phyloP scores from a whole-genome alignment of 1,140 invertebrate genomes.

The Amyelois transitella region DNA sequence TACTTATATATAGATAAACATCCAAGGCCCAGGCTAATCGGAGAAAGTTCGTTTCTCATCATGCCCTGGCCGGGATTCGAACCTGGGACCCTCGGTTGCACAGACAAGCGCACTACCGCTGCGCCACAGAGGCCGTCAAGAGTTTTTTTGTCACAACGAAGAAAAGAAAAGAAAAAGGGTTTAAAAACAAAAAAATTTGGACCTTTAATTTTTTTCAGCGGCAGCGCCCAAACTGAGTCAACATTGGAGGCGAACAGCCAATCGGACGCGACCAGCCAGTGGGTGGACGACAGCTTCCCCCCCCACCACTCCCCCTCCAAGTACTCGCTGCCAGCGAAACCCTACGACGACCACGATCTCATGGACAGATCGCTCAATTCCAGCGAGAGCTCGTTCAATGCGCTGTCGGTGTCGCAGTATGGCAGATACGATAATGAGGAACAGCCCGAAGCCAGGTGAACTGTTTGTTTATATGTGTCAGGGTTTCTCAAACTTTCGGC shows the following conservation, averaged over 20 bases:
- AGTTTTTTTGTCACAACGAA: too few relatives aligned
- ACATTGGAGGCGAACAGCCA: conserved; percentile 41
- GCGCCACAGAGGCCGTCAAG: too few relatives aligned
- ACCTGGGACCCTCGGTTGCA: too few relatives aligned
- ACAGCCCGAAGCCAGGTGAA: neutral
- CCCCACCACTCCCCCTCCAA: conserved; percentile 33
- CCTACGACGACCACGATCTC: conserved; percentile 50
- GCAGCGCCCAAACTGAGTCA: conserved; percentile 33
- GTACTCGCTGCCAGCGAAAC: conserved; percentile 50
- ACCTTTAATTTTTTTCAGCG: conserved; percentile 7
- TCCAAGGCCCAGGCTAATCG: too few relatives aligned
- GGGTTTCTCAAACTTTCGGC: too few relatives aligned
- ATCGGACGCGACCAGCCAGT: conserved; percentile 68
- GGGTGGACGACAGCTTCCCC: conserved; percentile 70
- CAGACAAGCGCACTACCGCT: too few relatives aligned
- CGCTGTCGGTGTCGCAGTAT: conserved; percentile 55
- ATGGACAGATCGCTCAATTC: conserved; percentile 62
- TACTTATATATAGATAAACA: too few relatives aligned
- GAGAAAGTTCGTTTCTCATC: too few relatives aligned
- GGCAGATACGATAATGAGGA: conserved; percentile 40
- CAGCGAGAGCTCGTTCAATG: conserved; percentile 66
- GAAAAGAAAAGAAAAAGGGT: neutral
- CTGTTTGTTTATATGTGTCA: neutral
- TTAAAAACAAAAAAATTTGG: neutral
- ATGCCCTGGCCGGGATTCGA: too few relatives aligned